These are phyloP conservation scores for Mesoclemmys tuberculata DNA, from an alignment of 2,113 vertebrate species.

Conservation along the genomic window DNA sequence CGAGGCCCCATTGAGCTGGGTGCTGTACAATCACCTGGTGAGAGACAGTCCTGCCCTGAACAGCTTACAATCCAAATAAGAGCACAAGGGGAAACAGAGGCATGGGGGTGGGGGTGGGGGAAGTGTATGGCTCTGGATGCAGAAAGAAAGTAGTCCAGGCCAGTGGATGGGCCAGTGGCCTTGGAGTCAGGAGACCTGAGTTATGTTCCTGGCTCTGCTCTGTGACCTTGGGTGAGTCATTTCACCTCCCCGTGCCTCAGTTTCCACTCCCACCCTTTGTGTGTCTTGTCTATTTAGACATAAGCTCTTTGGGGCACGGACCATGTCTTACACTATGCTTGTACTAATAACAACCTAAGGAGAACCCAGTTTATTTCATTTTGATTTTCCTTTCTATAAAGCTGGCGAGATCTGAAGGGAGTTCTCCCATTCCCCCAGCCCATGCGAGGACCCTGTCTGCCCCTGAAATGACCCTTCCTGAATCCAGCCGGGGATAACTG, in stretches of 20 bases:
- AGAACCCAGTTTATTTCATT: not conserved
- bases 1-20: not conserved
- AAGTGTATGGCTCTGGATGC: not conserved
- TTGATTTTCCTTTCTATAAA: not conserved
- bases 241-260: not conserved
- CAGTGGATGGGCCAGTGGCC: too few relatives aligned
- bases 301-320: too few relatives aligned
- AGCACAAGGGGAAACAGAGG: not conserved
- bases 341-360: accelerated
- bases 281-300: not conserved
- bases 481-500: accelerated
- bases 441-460: accelerated
- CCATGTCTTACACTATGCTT: too few relatives aligned
- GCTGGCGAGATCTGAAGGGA: too few relatives aligned
- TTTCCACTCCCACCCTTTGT: not conserved
- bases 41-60: not conserved
- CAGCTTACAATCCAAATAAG: not conserved
- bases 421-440: not conserved
- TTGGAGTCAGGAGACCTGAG: not conserved
- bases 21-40: not conserved
- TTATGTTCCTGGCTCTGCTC: not conserved
- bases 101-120: too few relatives aligned
- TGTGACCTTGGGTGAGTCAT: not conserved
- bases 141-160: not conserved
- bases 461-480: not conserved